Conservation (phyloP, 2,113 vertebrate species). For the Baryphthengus martii region DNA sequence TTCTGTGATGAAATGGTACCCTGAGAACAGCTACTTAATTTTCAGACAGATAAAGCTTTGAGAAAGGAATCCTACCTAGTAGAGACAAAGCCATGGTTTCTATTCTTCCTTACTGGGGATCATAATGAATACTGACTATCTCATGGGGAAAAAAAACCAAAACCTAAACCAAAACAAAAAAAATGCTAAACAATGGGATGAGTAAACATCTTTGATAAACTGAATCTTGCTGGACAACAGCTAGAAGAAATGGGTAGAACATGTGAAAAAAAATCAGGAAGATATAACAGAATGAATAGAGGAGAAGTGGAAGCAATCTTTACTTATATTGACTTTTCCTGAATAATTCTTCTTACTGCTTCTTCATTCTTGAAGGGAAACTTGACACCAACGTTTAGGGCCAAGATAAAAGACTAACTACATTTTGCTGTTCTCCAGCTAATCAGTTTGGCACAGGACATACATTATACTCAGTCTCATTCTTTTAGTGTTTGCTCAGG, state of each 20-base stretch:
- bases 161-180: neutral
- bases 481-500: constrained; percentile 8
- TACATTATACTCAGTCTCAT: neutral
- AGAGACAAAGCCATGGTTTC: neutral
- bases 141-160: neutral
- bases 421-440: constrained; percentile 28
- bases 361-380: neutral
- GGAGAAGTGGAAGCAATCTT: neutral
- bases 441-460: neutral
- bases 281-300: neutral
- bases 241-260: neutral
- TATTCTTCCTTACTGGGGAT: neutral
- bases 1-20: neutral
- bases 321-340: neutral
- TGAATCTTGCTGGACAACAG: neutral
- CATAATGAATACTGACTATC: neutral
- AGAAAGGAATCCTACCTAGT: neutral
- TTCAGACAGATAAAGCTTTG: neutral
- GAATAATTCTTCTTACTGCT: neutral
- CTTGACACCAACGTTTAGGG: neutral
- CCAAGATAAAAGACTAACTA: neutral
- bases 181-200: neutral
- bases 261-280: neutral
- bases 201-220: neutral
- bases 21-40: neutral